Conservation (phyloP, 2,888 invertebrate species). For the Heliconius sara region DNA sequence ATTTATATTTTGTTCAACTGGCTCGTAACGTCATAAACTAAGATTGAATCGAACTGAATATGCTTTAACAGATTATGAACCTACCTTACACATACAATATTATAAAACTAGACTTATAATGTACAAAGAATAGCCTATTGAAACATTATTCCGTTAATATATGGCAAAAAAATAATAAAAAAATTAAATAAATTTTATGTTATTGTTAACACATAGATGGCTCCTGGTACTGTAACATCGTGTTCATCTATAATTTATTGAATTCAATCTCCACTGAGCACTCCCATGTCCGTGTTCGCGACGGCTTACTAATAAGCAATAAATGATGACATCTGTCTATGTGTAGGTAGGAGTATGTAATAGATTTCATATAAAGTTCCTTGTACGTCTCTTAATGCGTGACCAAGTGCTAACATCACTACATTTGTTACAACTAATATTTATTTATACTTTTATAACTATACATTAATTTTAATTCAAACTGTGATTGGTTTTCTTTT, state of each 20-base stretch:
- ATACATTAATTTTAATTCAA: no score
- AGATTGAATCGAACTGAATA: neutral
- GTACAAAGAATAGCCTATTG: neutral
- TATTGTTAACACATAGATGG: neutral
- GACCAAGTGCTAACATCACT: neutral
- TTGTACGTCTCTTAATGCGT: conserved; percentile 2
- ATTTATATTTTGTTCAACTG: neutral
- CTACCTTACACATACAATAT: neutral
- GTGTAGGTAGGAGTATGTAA: conserved; percentile 5
- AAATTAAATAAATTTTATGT: neutral
- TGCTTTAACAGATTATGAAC: neutral
- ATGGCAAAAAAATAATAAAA: no score
- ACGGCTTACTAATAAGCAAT: conserved; percentile 37
- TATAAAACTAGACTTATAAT: neutral
- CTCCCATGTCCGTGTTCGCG: conserved; percentile 35
- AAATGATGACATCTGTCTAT: conserved; percentile 37
- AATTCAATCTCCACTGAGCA: conserved; percentile 28
- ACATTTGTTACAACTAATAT: neutral
- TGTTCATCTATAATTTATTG: conserved; percentile 26
- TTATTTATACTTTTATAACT: no score
- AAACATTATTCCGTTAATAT: neutral
- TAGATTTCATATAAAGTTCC: conserved; percentile 19
- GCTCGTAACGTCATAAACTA: no score
- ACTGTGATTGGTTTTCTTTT: no score
- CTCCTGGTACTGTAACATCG: neutral